These are phyloP conservation scores for Cyclargus thomasi DNA, from an alignment of 1,140 invertebrate genomes.

Conservation along the genomic window DNA sequence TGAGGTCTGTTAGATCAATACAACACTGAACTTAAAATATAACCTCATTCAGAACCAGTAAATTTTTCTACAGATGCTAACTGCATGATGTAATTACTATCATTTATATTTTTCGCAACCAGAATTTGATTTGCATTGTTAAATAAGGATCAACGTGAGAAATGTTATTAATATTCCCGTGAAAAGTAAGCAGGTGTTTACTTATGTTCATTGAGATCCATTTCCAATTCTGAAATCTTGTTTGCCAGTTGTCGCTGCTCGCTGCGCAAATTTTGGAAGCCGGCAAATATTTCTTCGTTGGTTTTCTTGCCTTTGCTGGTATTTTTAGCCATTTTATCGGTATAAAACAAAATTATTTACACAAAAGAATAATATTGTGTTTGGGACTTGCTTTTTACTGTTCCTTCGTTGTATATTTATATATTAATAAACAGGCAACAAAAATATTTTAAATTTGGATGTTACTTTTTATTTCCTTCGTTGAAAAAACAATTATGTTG, in stretches of 20 bases:
- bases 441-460: background rate
- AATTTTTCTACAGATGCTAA: too few species aligned
- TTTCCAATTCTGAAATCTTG: slow-evolving; percentile 93
- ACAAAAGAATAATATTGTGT: background rate
- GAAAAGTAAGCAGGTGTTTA: slow-evolving; percentile 73
- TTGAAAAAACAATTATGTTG: too few species aligned
- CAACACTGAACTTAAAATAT: background rate
- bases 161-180: background rate
- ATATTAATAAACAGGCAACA: background rate
- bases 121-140: background rate
- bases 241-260: slow-evolving; percentile 90
- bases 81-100: background rate
- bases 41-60: background rate
- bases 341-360: background rate
- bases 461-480: background rate
- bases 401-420: too few species aligned
- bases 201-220: slow-evolving; percentile 96
- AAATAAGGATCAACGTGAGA: background rate
- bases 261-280: slow-evolving; percentile 89
- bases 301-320: slow-evolving; percentile 67
- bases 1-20: background rate
- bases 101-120: background rate
- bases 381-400: background rate
- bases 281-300: slow-evolving; percentile 88
- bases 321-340: slow-evolving; percentile 32